Base-by-base conservation (phyloP, 2,888 invertebrate genomes). In the Tetrapedia diversipes region DNA sequence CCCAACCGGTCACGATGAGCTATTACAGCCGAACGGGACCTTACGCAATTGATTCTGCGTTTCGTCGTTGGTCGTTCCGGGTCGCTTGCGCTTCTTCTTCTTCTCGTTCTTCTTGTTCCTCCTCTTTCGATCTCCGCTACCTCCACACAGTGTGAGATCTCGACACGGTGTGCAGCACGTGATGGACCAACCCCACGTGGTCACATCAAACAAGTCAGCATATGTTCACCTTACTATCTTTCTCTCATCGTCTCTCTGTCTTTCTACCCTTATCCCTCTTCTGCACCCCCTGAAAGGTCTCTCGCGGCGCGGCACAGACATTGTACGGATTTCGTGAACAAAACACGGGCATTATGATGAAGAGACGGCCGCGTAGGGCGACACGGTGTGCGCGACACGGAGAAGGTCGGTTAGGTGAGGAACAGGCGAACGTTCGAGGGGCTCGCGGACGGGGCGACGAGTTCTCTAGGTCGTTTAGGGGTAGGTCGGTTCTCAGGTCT, bases 1-100 rank as follows among this genome's bases (percentile, higher is more conserved):
- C 56, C 63, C 76, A 77, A 72, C 60, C 67, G 73, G 80, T 77
- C 73, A 57, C 68, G 70, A 83, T 76, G 78, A 76, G 73, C 82
- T 76, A 83, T 80, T 83, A 81, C 80, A 65, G 77, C 74, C 76
- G 43, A 45, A 49, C 70, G 63, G 56, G 49, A 57, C 63, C 73
- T 81, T 80, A 80, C 60, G 83, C 80, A 83, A 83, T 73, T 65
- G 68, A 67, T 67, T 65, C 68, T 32, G 32, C 66, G 39, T 53
- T 19, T 59, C 64, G 37, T 67, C 59, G n/a, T 66, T 67, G 59
- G 53, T 64, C 29, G 63, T 51, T 64, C 63, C 53, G 39, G 65
- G 54, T 57, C 65, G 61, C 49, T 45, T 54, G 7, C 32, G 53
- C 59, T 57, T 64, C 60, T 49, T 61, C 34, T 39, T 7, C 53